Conservation (phyloP, 2,113 vertebrate species). For the Dromiciops gliroides region DNA sequence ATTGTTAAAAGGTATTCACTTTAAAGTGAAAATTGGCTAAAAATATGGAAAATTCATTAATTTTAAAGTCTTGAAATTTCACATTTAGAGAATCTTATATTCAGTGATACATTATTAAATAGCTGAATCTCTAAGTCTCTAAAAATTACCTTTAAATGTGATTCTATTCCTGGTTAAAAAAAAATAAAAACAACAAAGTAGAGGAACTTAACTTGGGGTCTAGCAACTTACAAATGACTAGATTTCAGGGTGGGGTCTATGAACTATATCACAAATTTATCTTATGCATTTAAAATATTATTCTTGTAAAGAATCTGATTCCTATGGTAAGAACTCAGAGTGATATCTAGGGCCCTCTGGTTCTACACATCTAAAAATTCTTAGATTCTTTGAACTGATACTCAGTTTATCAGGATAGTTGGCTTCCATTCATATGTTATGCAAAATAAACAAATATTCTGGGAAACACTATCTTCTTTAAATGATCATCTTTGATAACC, state of each 20-base stretch:
- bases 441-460: not conserved
- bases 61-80: slow-evolving; percentile 33
- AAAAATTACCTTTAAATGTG: not conserved
- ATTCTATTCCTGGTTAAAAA: not conserved
- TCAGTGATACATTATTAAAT: slow-evolving; percentile 43
- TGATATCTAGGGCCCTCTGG: not conserved
- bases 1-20: slow-evolving; percentile 10
- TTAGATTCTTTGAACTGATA: not conserved
- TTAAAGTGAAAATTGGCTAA: not conserved
- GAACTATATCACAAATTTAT: not conserved
- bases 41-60: slow-evolving; percentile 17
- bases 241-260: not conserved
- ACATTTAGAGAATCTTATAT: not conserved
- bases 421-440: not conserved
- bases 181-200: too few relatives aligned
- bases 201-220: too few relatives aligned
- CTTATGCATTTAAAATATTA: not conserved
- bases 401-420: not conserved
- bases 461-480: not conserved
- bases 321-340: not conserved
- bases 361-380: not conserved
- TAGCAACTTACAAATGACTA: too few relatives aligned
- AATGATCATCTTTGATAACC: not conserved
- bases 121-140: not conserved
- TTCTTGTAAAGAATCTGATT: not conserved